These are phyloP conservation scores for Cephus runcator DNA, from an alignment of 2,888 invertebrate genomes.

Conservation along the genomic window DNA sequence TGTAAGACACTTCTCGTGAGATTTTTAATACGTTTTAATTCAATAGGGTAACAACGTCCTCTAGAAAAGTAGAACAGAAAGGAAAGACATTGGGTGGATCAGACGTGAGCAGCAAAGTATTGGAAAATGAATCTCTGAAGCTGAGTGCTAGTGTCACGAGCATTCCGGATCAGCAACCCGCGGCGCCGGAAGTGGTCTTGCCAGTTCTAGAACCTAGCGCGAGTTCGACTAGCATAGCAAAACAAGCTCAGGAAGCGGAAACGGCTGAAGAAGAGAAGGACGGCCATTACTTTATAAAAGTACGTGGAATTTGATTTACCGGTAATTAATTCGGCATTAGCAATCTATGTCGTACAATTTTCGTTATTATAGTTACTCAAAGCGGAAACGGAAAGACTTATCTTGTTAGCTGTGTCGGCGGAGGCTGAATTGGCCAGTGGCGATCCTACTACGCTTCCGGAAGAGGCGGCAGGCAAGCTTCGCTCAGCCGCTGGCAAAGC, in stretches of 20 bases:
- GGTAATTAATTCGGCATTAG: neutral
- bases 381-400: slow-evolving; percentile 77
- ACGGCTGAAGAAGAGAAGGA: slow-evolving; percentile 69
- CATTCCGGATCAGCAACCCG: slow-evolving; percentile 64
- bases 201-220: slow-evolving; percentile 51
- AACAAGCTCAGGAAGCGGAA: slow-evolving; percentile 39
- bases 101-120: slow-evolving; percentile 18
- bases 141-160: slow-evolving; percentile 51
- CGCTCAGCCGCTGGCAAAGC: slow-evolving; percentile 93
- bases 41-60: slow-evolving; percentile 38
- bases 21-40: neutral
- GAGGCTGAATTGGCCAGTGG: slow-evolving; percentile 75
- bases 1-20: neutral
- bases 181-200: slow-evolving; percentile 65
- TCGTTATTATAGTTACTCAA: slow-evolving; percentile 70
- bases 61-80: slow-evolving; percentile 42
- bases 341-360: neutral
- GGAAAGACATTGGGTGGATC: slow-evolving; percentile 22
- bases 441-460: slow-evolving; percentile 69
- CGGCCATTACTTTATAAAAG: slow-evolving; percentile 81
- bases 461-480: slow-evolving; percentile 85
- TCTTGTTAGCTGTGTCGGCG: slow-evolving; percentile 74
- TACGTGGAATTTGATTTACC: slow-evolving; percentile 34
- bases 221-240: slow-evolving; percentile 47
- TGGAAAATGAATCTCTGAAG: slow-evolving; percentile 40